These are phyloP conservation scores for Drosophila tanythrix DNA, from an alignment of 2,888 invertebrate species.

Conservation along the genomic window DNA sequence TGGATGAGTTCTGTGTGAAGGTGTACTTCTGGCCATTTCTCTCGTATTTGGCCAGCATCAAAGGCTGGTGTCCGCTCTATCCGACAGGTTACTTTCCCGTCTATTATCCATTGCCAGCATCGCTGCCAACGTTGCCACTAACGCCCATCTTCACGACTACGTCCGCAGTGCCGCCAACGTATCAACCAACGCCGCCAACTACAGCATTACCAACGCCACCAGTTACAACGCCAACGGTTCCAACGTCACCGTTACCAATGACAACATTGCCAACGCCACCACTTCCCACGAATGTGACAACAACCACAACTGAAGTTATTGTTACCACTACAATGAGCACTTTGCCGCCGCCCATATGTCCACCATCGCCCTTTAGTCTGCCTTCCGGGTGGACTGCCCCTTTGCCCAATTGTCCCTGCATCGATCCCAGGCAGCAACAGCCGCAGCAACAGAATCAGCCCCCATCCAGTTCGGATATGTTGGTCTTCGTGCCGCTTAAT, in stretches of 20 bases:
- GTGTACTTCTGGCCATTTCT: constrained; percentile 84
- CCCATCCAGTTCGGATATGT: constrained; percentile 66
- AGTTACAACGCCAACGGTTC: constrained; percentile 1
- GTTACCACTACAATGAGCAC: constrained; percentile 33
- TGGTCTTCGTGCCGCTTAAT: constrained; percentile 76
- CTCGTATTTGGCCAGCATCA: constrained; percentile 83
- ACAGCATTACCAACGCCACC: constrained; percentile 6
- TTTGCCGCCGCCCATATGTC: constrained; percentile 62
- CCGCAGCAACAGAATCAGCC: not conserved
- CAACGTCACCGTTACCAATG: constrained; percentile 1
- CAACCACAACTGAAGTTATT: constrained; percentile 38
- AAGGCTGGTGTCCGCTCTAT: constrained; percentile 82
- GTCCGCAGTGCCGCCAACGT: constrained; percentile 60
- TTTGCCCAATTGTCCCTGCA: constrained; percentile 83
- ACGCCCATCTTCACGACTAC: constrained; percentile 53
- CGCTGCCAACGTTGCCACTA: constrained; percentile 61
- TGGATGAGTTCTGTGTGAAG: constrained; percentile 83
- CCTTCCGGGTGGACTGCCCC: constrained; percentile 79
- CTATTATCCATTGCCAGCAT: constrained; percentile 74
- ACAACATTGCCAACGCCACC: constrained; percentile 28
- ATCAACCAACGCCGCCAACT: constrained; percentile 47
- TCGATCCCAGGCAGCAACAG: constrained; percentile 77
- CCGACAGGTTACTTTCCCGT: constrained; percentile 78
- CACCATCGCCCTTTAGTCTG: constrained; percentile 78
- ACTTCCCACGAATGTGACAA: constrained; percentile 13